phyloP scores from a whole-genome alignment of 2,797 vertebrate species.

The Pelodytes ibericus region DNA sequence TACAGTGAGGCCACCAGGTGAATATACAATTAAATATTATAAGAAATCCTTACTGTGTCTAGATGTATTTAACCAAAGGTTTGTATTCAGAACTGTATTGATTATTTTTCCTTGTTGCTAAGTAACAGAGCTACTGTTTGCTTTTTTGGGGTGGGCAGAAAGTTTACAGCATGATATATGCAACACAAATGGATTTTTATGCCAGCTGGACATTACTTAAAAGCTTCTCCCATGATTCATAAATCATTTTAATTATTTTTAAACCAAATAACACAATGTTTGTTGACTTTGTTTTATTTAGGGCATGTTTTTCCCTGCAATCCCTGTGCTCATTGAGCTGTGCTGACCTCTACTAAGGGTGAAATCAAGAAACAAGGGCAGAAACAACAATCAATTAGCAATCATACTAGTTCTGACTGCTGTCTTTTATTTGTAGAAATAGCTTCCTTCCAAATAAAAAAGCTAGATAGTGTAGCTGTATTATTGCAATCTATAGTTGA shows the following conservation, averaged over 20 bases:
- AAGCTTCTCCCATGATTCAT: slow-evolving; percentile 27
- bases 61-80: slow-evolving; percentile 61
- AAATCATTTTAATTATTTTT: slow-evolving; percentile 42
- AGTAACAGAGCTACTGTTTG: slow-evolving; percentile 56
- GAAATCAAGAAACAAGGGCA: neutral
- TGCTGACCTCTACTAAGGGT: slow-evolving; percentile 10
- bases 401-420: neutral
- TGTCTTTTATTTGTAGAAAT: no score
- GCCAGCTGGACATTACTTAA: slow-evolving; percentile 48
- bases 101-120: slow-evolving; percentile 60
- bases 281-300: slow-evolving; percentile 27
- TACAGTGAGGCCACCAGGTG: slow-evolving; percentile 54
- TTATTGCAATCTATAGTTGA: no score
- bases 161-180: slow-evolving; percentile 37
- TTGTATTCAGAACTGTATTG: slow-evolving; percentile 53
- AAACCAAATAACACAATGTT: slow-evolving; percentile 22
- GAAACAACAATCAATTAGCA: neutral
- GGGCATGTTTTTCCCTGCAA: neutral
- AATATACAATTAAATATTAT: slow-evolving; percentile 54
- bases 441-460: no score
- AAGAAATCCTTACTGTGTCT: slow-evolving; percentile 55
- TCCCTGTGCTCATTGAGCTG: slow-evolving; percentile 12
- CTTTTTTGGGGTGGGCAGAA: slow-evolving; percentile 51
- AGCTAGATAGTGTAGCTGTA: no score
- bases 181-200: slow-evolving; percentile 52